phyloP scores from a whole-genome alignment of 2,113 vertebrate genomes.

The Paradoxurus hermaphroditus region DNA sequence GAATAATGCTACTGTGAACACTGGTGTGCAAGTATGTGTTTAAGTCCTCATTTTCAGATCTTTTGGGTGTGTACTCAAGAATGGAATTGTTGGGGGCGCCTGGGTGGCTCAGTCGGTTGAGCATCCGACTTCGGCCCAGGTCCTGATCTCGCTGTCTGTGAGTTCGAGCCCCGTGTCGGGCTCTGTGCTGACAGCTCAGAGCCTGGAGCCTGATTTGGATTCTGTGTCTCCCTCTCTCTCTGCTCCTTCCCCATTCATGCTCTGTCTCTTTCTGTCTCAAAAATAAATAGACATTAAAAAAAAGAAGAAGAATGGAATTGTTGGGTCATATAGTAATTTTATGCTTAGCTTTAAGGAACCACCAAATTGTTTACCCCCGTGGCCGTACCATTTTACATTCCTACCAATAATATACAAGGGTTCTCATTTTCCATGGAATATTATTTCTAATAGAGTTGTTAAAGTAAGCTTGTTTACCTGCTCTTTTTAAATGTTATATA shows the following conservation, averaged over 20 bases:
- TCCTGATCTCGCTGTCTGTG: no score
- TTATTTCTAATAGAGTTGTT: background rate
- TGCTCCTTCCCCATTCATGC: no score
- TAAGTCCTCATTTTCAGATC: background rate
- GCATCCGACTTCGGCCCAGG: no score
- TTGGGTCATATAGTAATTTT: constrained; percentile 1
- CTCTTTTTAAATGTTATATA: constrained; percentile 42
- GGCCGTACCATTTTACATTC: background rate
- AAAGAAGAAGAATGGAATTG: background rate
- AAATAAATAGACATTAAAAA: no score
- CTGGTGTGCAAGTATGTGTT: background rate
- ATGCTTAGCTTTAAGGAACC: background rate
- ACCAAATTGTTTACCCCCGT: background rate
- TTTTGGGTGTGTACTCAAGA: background rate
- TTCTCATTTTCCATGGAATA: background rate
- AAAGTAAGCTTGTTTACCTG: constrained; percentile 9
- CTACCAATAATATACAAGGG: background rate
- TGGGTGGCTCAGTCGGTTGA: no score
- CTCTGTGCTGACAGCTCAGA: no score
- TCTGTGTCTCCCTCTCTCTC: no score
- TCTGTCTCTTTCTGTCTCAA: no score
- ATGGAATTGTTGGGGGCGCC: background rate
- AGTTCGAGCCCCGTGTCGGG: no score
- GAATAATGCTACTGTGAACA: background rate
- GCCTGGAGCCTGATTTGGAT: no score